These are phyloP conservation scores for Gadopsis marmoratus DNA, from an alignment of 2,797 vertebrate genomes.

Conservation along the genomic window DNA sequence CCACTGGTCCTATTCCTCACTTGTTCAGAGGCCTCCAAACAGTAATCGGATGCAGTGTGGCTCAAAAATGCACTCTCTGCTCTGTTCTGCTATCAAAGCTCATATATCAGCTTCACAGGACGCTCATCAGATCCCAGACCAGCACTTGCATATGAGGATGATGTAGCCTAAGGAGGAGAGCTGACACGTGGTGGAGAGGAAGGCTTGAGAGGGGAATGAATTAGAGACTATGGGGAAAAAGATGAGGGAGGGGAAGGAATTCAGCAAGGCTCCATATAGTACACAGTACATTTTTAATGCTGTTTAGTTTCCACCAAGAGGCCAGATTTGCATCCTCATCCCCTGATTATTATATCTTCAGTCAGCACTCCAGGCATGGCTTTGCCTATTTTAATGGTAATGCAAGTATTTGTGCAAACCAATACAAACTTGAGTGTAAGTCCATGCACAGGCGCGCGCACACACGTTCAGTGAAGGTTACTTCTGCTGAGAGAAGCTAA, in stretches of 20 bases:
- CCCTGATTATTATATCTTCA: constrained; percentile 73
- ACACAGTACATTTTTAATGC: constrained; percentile 73
- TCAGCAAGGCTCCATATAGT: constrained; percentile 58
- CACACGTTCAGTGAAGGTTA: constrained; percentile 34
- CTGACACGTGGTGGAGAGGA: constrained; percentile 28
- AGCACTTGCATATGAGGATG: constrained; percentile 35
- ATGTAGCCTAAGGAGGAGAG: constrained; percentile 57
- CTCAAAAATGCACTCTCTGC: constrained; percentile 49
- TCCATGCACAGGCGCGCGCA: background rate
- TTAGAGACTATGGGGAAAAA: constrained; percentile 31
- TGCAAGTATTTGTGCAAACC: constrained; percentile 55
- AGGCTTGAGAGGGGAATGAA: constrained; percentile 30
- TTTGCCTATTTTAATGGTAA: constrained; percentile 73
- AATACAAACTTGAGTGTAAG: constrained; percentile 35
- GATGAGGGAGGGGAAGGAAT: constrained; percentile 39
- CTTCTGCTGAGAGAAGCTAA: constrained; percentile 56
- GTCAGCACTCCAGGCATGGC: constrained; percentile 62
- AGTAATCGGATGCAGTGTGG: constrained; percentile 48
- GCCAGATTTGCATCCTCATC: constrained; percentile 77
- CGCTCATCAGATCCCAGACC: constrained; percentile 60
- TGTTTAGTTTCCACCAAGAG: constrained; percentile 70
- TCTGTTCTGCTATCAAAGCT: constrained; percentile 58
- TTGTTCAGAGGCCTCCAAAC: constrained; percentile 25
- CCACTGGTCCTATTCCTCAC: constrained; percentile 16
- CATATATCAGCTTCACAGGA: constrained; percentile 61